Evolutionary conservation across 2,888 invertebrate species (phyloP).

Genomic region (Trissolcus japonicus): DNA sequence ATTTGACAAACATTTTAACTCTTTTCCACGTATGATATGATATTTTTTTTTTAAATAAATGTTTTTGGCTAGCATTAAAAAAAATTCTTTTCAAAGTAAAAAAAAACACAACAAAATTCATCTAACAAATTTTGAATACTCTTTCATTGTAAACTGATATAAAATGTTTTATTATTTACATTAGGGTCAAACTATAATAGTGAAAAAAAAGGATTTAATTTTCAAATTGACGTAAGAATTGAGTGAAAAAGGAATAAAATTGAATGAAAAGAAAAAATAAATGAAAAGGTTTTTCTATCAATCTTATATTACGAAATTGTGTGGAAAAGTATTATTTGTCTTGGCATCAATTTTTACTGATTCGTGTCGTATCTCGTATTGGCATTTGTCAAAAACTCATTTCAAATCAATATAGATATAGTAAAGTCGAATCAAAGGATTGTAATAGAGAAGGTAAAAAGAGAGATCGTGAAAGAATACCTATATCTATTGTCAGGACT

Average conservation of each 20-base stretch:
- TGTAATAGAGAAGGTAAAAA: constrained; percentile 31
- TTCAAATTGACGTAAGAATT: background rate
- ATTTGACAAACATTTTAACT: constrained; percentile 13
- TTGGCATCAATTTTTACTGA: constrained; percentile 27
- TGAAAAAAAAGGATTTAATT: too few relatives aligned
- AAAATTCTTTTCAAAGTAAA: too few relatives aligned
- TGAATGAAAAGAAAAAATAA: background rate
- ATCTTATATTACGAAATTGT: background rate
- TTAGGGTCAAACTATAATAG: too few relatives aligned
- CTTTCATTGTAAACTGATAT: too few relatives aligned
- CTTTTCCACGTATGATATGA: too few relatives aligned
- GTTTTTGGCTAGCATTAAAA: too few relatives aligned
- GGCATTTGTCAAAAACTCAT: constrained; percentile 35
- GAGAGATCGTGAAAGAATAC: constrained; percentile 24
- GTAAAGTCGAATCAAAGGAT: constrained; percentile 29
- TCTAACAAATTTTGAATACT: too few relatives aligned
- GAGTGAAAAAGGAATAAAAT: background rate
- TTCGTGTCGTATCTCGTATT: constrained; percentile 16
- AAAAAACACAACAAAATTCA: too few relatives aligned
- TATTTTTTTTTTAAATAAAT: too few relatives aligned
- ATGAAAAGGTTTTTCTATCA: background rate
- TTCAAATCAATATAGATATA: constrained; percentile 19
- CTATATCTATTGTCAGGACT: constrained; percentile 15
- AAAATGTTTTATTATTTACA: too few relatives aligned
- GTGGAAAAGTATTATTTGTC: constrained; percentile 10